phyloP scores from a whole-genome alignment of 1,140 invertebrate species.

The Hycleus cichorii region DNA sequence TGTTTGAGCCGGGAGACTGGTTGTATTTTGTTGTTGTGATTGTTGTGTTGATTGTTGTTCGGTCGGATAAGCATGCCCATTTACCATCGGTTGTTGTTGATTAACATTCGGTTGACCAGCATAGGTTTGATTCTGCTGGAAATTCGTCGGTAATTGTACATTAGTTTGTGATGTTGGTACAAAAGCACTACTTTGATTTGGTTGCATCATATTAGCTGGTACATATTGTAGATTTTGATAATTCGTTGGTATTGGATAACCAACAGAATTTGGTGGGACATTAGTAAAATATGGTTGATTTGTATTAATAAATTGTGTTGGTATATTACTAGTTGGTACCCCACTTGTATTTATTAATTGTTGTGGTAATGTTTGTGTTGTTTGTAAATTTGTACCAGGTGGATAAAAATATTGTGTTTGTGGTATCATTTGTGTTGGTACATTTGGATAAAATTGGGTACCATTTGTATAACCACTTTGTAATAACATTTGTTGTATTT shows the following conservation, averaged over 20 bases:
- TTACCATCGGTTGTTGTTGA: constrained; percentile 33
- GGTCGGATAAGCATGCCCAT: constrained; percentile 35
- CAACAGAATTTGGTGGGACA: constrained; percentile 28
- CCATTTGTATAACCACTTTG: constrained; percentile 33
- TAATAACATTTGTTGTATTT: constrained; percentile 38
- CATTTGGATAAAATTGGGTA: constrained; percentile 33
- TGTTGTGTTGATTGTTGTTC: constrained; percentile 22
- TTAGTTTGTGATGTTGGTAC: constrained; percentile 34
- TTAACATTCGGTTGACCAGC: constrained; percentile 29
- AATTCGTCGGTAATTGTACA: constrained; percentile 32
- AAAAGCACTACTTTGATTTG: constrained; percentile 37
- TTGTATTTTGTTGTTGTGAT: constrained; percentile 18
- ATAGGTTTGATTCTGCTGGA: constrained; percentile 38
- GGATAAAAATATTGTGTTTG: constrained; percentile 38
- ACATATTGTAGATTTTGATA: constrained; percentile 39
- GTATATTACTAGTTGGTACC: constrained; percentile 27
- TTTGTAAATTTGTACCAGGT: constrained; percentile 28
- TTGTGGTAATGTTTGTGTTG: constrained; percentile 25
- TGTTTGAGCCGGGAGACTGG: constrained; percentile 31
- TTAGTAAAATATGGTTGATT: constrained; percentile 34
- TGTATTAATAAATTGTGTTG: constrained; percentile 32
- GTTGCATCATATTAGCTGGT: constrained; percentile 28
- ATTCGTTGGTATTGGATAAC: constrained; percentile 29
- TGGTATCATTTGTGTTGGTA: constrained; percentile 34
- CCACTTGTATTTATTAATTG: constrained; percentile 22